Evolutionary conservation across 2,113 vertebrate species (phyloP).

Genomic region (Poeciliopsis occidentalis): DNA sequence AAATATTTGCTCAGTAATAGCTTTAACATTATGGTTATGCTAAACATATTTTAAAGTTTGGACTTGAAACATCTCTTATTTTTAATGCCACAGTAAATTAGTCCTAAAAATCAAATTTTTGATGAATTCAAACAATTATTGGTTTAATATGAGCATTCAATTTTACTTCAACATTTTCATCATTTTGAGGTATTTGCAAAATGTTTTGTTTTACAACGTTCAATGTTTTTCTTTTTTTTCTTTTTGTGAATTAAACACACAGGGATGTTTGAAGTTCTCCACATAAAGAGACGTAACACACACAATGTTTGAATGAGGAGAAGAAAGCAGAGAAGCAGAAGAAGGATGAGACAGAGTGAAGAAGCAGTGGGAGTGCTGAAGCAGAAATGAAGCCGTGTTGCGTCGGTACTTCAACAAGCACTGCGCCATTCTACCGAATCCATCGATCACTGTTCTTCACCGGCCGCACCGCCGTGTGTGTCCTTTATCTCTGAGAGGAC

Average conservation of each 20-base stretch:
- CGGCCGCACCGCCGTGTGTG: constrained; percentile 17
- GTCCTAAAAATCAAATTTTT: not conserved
- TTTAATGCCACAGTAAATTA: not conserved
- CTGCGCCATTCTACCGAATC: constrained; percentile 52
- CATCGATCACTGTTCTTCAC: constrained; percentile 54
- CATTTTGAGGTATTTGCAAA: not conserved
- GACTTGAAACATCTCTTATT: not conserved
- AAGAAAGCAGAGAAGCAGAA: not conserved
- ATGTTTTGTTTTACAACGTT: not conserved
- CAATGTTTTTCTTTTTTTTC: not conserved
- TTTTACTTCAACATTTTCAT: not conserved
- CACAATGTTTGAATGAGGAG: not conserved
- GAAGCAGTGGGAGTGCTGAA: constrained; percentile 26
- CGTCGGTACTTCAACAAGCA: constrained; percentile 53
- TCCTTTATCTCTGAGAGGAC: not conserved
- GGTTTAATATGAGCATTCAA: not conserved
- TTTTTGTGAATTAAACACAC: not conserved
- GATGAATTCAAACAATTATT: not conserved
- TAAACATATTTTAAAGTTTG: not conserved
- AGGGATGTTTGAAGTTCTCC: not conserved
- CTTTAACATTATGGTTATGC: not conserved
- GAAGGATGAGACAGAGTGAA: not conserved
- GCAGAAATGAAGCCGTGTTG: constrained; percentile 48
- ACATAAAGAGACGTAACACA: not conserved
- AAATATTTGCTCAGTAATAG: no score